Conservation (phyloP, 2,113 vertebrate genomes). For the Malaclemys terrapin region DNA sequence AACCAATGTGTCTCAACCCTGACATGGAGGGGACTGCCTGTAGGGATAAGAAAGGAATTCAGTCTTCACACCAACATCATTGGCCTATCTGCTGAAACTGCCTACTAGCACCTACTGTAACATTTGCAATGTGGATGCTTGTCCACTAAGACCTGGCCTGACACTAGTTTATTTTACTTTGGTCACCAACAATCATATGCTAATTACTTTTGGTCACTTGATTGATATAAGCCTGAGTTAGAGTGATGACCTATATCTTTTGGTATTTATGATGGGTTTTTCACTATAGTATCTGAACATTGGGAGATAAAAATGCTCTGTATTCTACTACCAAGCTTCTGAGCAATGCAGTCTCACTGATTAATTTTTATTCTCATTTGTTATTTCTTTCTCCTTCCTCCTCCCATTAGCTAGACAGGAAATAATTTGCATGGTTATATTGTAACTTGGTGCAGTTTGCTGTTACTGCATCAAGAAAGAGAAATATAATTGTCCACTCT, state of each 20-base stretch:
- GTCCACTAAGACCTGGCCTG: neutral
- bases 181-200: neutral
- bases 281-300: slow-evolving; percentile 48
- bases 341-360: slow-evolving; percentile 29
- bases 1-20: neutral
- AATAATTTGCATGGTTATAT: neutral
- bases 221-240: slow-evolving; percentile 10
- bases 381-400: neutral
- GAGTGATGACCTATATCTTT: slow-evolving; percentile 24
- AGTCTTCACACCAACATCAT: accelerated
- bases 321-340: slow-evolving; percentile 49
- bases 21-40: neutral
- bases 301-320: slow-evolving; percentile 56
- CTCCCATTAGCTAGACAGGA: neutral
- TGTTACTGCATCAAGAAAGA: neutral
- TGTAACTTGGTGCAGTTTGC: neutral
- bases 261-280: slow-evolving; percentile 68
- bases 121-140: neutral
- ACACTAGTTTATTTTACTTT: neutral
- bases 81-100: neutral
- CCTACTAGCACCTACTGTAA: neutral
- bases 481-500: neutral
- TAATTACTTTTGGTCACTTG: slow-evolving; percentile 1
- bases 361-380: slow-evolving; percentile 43
- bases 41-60: neutral